Conservation (phyloP, 2,113 vertebrate genomes). For the Lampris incognitus region DNA sequence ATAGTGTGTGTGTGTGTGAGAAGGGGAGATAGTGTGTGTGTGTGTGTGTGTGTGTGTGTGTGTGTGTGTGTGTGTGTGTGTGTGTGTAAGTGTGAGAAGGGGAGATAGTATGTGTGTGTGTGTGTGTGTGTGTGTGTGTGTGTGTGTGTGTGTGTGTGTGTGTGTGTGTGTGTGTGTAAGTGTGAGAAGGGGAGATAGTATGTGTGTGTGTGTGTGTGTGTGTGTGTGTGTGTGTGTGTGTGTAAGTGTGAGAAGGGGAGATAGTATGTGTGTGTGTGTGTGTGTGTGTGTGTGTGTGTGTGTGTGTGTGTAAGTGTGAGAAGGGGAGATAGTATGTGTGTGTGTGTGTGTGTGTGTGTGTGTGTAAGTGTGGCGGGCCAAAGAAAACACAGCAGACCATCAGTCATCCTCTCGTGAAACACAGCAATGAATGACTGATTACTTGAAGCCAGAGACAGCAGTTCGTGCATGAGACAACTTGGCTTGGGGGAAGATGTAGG, state of each 20-base stretch:
- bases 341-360: not conserved
- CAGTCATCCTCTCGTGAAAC: constrained; percentile 27
- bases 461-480: not conserved
- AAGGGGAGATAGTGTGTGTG: not conserved
- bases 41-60: not conserved
- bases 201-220: too few species aligned
- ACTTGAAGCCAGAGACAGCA: constrained; percentile 36
- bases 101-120: not conserved
- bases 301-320: constrained; percentile 1
- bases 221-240: too few species aligned
- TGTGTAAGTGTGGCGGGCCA: constrained; percentile 12
- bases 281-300: not conserved
- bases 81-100: too few species aligned
- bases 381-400: constrained; percentile 32
- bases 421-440: constrained; percentile 37
- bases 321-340: not conserved
- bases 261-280: not conserved
- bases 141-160: not conserved
- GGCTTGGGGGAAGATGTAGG: too few species aligned
- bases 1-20: too few species aligned
- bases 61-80: constrained; percentile 9
- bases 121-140: not conserved
- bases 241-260: too few species aligned
- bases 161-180: not conserved
- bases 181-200: too few species aligned